Base-by-base conservation (phyloP, 2,113 vertebrate species). In the Chionomys nivalis region DNA sequence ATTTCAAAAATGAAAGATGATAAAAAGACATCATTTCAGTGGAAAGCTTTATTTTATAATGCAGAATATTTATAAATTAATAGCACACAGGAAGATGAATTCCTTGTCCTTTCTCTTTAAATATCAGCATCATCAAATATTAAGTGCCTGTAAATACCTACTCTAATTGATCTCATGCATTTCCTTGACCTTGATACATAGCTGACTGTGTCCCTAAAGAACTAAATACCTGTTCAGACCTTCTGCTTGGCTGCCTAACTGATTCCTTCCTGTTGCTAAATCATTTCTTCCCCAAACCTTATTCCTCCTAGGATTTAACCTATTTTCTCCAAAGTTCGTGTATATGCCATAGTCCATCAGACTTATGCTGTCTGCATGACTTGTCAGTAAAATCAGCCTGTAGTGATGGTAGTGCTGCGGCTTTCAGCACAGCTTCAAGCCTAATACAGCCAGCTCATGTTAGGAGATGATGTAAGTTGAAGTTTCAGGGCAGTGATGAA, bases 111-210 rank as follows among this genome's bases (percentile, higher is more conserved):
- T 97, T 97, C 36, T 97, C 68, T 97, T 96, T 96, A 98, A 97
- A 96, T 97, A 97, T 91, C 90, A 95, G 77, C 89, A 89, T 96
- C 87, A 95, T 97, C 66, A 96, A 97, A 95, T 95, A 97, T 96
- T 97, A 94, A 98, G 47, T 85, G 42, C 76, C 78, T 97, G 82
- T 93, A 96, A 97, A 97, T 97, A 97, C 82, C 97, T 97, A 88
- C 79, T 96, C 28, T 91, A 97, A 96, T 96, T 96, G 95, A 93
- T 97, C 79, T 94, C 88, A 86, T 76, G 61, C 76, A 96, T 96
- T 97, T 90, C 85, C 68, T 91, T 96, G 97, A 97, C 83, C 95
- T 97, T 96, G 94, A 79, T 83, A 87, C 44, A 96, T 96, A 93
- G 68, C 26, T 97, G 70, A 10, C 55, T 94, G 44, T 63, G 93